Conservation (phyloP, 2,113 vertebrate genomes). For the Otus sunia region DNA sequence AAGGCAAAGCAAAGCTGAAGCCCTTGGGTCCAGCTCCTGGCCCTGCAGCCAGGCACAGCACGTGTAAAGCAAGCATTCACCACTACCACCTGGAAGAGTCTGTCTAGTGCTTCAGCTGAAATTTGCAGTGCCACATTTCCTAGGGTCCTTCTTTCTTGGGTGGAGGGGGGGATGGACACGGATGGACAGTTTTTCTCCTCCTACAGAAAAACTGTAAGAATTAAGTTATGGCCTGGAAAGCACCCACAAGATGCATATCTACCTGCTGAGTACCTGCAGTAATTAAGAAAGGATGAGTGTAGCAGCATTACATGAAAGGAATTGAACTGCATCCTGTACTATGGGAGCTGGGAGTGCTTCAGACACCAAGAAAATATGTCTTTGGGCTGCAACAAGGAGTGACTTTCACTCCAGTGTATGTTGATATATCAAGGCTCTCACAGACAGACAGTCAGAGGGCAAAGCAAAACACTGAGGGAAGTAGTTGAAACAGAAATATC, state of each 20-base stretch:
- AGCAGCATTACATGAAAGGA: neutral
- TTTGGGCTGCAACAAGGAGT: neutral
- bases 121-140: neutral
- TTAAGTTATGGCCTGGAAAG: neutral
- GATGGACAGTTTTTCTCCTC: fast-evolving
- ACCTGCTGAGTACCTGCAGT: neutral
- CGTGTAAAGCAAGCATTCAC: fast-evolving
- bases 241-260: neutral
- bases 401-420: neutral
- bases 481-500: neutral
- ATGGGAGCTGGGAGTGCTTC: neutral
- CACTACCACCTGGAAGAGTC: neutral
- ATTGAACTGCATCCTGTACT: neutral
- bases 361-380: neutral
- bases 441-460: neutral
- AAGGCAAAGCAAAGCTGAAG: neutral
- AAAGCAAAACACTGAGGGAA: neutral
- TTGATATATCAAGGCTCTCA: neutral
- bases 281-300: fast-evolving
- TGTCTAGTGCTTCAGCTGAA: neutral
- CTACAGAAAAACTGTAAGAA: neutral
- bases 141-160: neutral
- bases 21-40: neutral
- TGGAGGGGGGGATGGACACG: fast-evolving
- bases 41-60: neutral